These are phyloP conservation scores for Betta splendens DNA, from an alignment of 2,797 vertebrate genomes.

Conservation along the genomic window DNA sequence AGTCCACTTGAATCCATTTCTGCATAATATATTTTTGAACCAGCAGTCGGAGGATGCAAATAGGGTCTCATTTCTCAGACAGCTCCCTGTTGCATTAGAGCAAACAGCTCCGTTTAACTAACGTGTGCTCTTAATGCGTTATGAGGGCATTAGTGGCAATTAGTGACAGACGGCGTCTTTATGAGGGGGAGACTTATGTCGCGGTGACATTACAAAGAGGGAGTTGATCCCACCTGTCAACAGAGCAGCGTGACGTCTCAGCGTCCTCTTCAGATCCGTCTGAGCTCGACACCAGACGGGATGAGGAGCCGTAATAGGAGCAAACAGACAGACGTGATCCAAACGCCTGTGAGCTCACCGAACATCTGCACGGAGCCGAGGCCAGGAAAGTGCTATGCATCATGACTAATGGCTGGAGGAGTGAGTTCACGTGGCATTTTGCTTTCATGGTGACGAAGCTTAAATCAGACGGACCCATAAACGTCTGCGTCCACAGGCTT, in stretches of 20 bases:
- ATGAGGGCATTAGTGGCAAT: constrained; percentile 23
- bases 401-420: constrained; percentile 13
- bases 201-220: background rate
- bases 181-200: background rate
- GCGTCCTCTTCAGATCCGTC: background rate
- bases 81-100: constrained; percentile 18
- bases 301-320: background rate
- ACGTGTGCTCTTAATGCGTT: constrained; percentile 5
- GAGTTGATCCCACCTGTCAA: background rate
- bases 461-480: background rate
- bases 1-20: background rate
- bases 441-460: constrained; percentile 6
- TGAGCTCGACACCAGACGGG: background rate
- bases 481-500: background rate
- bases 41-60: constrained; percentile 21
- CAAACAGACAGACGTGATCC: background rate
- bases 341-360: constrained; percentile 46
- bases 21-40: background rate
- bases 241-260: background rate
- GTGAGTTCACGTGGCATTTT: background rate
- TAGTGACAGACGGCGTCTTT: constrained; percentile 14
- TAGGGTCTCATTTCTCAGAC: constrained; percentile 14
- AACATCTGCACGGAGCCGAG: constrained; percentile 44
- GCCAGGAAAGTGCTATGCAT: constrained; percentile 22
- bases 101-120: constrained; percentile 28